Base-by-base conservation (phyloP, 1,140 invertebrate species). In the Lucilia cuprina region DNA sequence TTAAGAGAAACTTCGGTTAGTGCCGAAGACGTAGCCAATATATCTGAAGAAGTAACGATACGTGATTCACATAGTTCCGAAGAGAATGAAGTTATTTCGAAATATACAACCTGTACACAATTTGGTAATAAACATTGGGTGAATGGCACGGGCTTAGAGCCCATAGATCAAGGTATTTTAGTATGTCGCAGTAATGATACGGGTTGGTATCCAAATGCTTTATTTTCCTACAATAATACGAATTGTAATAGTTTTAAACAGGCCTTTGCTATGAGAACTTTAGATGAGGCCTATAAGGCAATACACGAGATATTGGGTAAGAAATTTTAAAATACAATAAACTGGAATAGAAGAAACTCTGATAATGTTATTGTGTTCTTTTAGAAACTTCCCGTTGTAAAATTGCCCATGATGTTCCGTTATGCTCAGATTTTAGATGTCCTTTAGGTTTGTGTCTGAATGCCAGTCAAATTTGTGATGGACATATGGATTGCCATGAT, bases 401-500 rank as follows among this genome's bases (percentile, higher is more conserved):
- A 25, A 83, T 41, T 74, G 82, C 19, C 80, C 80, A n/a, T 3
- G 86, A 3, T 41, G 70, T n/a, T 5, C 87, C 92, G 3, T 5
- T 84, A 9, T 96, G 95, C 86, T 75, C 91, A 5, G 87, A 86
- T 4, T 86, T 87, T 80, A 92, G 94, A 82, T 98, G 96, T 91
- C 89, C 92, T 25, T 91, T 95, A 55, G 96, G 96, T 0, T 88
- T 93, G 74, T 97, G 96, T 89, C 87, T 97, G 30, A 86, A 93
- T 0, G 91, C 92, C 65, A 83, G 91, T 8, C 92, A 93, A 82
- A 91, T 96, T 35, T 97, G 96, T 87, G 93, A 98, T 88, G 94
- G 94, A 0, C 91, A 94, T 74, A 87, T 87, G 0, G 93, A 97
- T 86, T 98, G 97, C 91, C 92, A 94, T 87, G 93, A 94, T 86